Conservation (phyloP, 2,888 invertebrate genomes). For the Tigriopus californicus region DNA sequence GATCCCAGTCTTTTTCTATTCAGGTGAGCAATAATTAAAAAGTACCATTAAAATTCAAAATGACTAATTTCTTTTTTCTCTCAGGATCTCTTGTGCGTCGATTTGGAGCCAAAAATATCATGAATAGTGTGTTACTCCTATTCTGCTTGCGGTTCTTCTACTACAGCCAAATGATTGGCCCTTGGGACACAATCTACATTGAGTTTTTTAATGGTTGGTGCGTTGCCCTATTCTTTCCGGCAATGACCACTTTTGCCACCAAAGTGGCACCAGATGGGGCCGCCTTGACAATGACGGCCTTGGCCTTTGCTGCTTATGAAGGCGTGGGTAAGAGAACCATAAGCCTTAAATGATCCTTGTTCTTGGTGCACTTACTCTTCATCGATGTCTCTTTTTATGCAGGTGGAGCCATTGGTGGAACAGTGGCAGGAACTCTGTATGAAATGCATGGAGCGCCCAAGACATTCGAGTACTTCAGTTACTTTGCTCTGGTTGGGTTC, state of each 20-base stretch:
- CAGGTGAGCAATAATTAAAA: background rate
- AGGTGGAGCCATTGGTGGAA: background rate
- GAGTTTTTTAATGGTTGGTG: background rate
- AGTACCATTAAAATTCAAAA: too few relatives aligned
- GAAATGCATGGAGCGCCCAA: background rate
- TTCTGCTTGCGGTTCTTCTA: background rate
- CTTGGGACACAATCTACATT: background rate
- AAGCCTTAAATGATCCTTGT: too few relatives aligned
- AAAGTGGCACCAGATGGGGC: background rate
- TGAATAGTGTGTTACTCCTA: background rate
- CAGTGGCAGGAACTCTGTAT: background rate
- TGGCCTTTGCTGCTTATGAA: background rate
- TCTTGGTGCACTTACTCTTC: too few relatives aligned
- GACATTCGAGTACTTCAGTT: background rate
- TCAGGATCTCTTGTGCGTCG: too few relatives aligned
- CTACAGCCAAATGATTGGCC: background rate
- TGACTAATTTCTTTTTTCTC: too few relatives aligned
- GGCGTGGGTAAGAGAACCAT: slow-evolving; percentile 5
- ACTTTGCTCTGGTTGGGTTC: background rate
- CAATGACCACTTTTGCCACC: background rate
- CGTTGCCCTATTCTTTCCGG: slow-evolving; percentile 3
- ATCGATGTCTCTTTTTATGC: background rate
- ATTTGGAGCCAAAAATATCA: background rate
- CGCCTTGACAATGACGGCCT: background rate
- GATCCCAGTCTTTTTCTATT: slow-evolving; percentile 1